phyloP scores from a whole-genome alignment of 2,113 vertebrate species.

The Hypanus sabinus region DNA sequence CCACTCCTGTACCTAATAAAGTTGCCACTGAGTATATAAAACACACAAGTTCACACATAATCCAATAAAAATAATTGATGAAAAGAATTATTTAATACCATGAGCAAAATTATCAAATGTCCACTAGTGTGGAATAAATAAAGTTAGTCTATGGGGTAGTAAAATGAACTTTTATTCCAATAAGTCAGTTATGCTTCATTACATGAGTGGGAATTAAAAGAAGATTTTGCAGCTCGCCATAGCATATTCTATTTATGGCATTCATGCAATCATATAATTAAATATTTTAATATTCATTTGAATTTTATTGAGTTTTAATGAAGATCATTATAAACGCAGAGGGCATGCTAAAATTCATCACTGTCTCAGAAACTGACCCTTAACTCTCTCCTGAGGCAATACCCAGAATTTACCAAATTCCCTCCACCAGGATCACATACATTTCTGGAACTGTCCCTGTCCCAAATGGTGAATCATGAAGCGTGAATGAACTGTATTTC shows the following conservation, averaged over 20 bases:
- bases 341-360: neutral
- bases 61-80: neutral
- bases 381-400: neutral
- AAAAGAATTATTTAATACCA: constrained; percentile 19
- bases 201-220: constrained; percentile 14
- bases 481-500: neutral
- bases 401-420: neutral
- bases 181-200: constrained; percentile 3
- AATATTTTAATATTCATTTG: constrained; percentile 25
- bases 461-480: neutral
- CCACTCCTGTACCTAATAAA: no score
- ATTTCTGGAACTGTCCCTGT: neutral
- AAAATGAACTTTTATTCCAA: constrained; percentile 19
- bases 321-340: neutral
- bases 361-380: neutral
- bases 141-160: neutral
- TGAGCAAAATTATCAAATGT: constrained; percentile 20
- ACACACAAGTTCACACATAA: neutral
- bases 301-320: constrained; percentile 19
- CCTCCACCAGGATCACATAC: neutral
- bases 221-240: neutral
- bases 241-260: constrained; percentile 2
- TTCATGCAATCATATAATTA: constrained; percentile 21
- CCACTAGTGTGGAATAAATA: neutral
- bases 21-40: no score